phyloP scores from a whole-genome alignment of 2,888 invertebrate species.

The Odontocolon sp. region DNA sequence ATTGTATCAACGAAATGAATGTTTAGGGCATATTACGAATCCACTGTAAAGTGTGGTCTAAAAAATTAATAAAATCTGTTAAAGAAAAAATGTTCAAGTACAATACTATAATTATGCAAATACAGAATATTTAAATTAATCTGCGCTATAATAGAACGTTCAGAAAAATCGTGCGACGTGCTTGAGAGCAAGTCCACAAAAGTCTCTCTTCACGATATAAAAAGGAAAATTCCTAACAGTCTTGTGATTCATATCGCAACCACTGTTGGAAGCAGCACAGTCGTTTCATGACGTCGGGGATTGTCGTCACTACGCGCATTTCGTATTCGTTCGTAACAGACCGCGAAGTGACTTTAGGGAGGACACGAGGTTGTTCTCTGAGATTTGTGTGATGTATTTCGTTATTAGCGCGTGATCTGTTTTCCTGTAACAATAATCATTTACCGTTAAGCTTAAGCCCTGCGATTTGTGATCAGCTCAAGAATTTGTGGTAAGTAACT shows the following conservation, averaged over 20 bases:
- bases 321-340: constrained; percentile 36
- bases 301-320: constrained; percentile 4
- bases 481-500: constrained; percentile 44
- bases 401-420: constrained; percentile 40
- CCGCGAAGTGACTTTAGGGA: constrained; percentile 29
- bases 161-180: no score
- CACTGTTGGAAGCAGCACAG: constrained; percentile 27
- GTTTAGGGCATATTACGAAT: no score
- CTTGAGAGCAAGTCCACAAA: no score
- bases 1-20: no score
- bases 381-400: neutral
- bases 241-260: constrained; percentile 1
- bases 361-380: constrained; percentile 38
- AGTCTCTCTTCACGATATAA: neutral
- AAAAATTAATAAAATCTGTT: no score
- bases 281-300: constrained; percentile 30
- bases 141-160: no score
- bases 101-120: no score
- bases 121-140: no score
- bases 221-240: neutral
- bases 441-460: neutral
- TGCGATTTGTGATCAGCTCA: constrained; percentile 25
- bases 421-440: constrained; percentile 3
- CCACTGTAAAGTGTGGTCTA: no score
- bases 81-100: no score